phyloP scores from a whole-genome alignment of 2,888 invertebrate genomes.

The Cybosia mesomella region DNA sequence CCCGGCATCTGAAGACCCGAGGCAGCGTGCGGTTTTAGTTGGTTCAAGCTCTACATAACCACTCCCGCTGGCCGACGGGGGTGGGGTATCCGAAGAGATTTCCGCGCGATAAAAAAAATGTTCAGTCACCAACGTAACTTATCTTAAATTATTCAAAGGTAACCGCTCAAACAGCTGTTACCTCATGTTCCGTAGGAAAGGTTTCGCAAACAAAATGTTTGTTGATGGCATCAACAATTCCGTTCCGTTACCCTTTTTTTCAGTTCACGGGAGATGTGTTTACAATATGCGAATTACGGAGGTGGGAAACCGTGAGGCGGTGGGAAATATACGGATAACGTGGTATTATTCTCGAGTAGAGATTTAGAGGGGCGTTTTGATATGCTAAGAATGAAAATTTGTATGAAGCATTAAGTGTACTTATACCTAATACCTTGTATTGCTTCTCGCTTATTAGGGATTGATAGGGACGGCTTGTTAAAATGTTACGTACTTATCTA shows the following conservation, averaged over 20 bases:
- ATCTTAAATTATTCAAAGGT: constrained; percentile 43
- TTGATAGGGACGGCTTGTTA: neutral
- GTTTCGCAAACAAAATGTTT: constrained; percentile 47
- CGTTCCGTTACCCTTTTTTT: constrained; percentile 38
- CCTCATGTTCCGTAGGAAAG: constrained; percentile 35
- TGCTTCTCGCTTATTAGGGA: neutral
- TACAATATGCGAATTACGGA: constrained; percentile 8
- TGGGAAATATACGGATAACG: constrained; percentile 4
- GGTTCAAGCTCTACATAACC: no score
- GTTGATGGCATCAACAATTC: constrained; percentile 30
- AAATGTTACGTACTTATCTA: no score
- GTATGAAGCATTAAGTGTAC: neutral
- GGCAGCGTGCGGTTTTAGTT: no score
- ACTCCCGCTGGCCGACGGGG: no score
- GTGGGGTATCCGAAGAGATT: no score
- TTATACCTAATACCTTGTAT: neutral
- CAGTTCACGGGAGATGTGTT: constrained; percentile 29
- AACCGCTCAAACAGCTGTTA: constrained; percentile 36
- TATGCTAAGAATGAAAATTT: neutral
- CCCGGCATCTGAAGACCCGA: no score
- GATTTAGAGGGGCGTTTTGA: neutral
- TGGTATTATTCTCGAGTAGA: neutral
- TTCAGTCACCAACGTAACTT: neutral
- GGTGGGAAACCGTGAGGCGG: neutral
- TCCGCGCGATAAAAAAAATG: no score